phyloP scores from a whole-genome alignment of 2,888 invertebrate species.

The Acleris emargana region DNA sequence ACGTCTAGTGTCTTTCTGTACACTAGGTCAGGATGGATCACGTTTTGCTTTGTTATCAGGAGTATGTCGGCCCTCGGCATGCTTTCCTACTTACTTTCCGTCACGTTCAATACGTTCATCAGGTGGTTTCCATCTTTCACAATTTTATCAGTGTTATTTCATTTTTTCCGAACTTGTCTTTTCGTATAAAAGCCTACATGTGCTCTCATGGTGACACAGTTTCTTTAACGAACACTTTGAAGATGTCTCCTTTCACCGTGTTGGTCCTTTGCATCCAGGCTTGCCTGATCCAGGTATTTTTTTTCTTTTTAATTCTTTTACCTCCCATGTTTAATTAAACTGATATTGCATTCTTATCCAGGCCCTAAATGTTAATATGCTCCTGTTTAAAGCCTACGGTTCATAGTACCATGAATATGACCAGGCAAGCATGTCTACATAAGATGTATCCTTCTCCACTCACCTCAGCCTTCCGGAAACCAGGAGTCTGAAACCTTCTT shows the following conservation, averaged over 20 bases:
- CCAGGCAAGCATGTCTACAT: too few relatives aligned
- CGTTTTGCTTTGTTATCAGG: background rate
- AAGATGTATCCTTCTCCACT: too few relatives aligned
- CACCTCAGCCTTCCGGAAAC: too few relatives aligned
- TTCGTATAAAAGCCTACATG: background rate
- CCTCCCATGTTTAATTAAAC: too few relatives aligned
- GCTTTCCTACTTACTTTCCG: background rate
- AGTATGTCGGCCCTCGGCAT: background rate
- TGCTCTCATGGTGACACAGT: background rate
- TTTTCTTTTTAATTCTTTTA: too few relatives aligned
- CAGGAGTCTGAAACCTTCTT: too few relatives aligned
- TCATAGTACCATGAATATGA: too few relatives aligned
- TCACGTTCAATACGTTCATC: background rate
- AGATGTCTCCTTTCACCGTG: constrained; percentile 51
- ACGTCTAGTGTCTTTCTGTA: background rate
- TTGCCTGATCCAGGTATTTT: constrained; percentile 50
- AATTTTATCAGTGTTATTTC: background rate
- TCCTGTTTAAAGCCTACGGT: too few relatives aligned
- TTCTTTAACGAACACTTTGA: background rate
- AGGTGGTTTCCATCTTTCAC: too few relatives aligned
- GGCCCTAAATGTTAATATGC: too few relatives aligned
- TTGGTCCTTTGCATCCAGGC: constrained; percentile 49
- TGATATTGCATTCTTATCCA: too few relatives aligned
- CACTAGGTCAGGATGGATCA: background rate
- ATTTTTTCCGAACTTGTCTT: background rate